These are phyloP conservation scores for Melanophora roralis DNA, from an alignment of 2,888 invertebrate species.

Conservation along the genomic window DNA sequence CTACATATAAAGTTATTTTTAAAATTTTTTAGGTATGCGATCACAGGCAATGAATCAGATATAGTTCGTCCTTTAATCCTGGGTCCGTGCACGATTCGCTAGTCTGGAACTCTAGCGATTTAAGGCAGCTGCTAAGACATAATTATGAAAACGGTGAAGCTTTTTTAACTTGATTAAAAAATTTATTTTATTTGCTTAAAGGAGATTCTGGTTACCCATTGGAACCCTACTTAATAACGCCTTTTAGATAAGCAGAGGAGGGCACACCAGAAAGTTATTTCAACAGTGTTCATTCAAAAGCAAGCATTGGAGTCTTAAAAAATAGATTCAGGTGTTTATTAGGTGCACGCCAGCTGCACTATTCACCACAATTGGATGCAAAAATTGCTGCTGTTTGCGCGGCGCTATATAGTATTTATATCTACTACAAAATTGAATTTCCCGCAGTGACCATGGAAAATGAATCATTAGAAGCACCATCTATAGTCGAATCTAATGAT, in stretches of 20 bases:
- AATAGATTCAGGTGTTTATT: not conserved
- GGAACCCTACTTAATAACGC: not conserved
- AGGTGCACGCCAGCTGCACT: slow-evolving; percentile 2
- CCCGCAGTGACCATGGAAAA: too few relatives aligned
- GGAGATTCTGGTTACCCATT: not conserved
- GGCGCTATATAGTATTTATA: slow-evolving; percentile 5
- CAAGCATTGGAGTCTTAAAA: slow-evolving; percentile 14
- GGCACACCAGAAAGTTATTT: not conserved
- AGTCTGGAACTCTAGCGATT: not conserved
- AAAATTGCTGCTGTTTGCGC: slow-evolving; percentile 19
- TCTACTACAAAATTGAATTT: slow-evolving; percentile 11
- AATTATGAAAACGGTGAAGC: not conserved
- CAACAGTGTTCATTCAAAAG: slow-evolving; percentile 8
- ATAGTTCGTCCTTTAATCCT: not conserved
- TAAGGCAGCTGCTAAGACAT: not conserved
- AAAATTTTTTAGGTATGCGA: too few relatives aligned
- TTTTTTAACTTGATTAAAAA: too few relatives aligned
- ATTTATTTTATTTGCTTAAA: not conserved
- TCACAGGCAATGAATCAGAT: too few relatives aligned
- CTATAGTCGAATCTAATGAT: too few relatives aligned
- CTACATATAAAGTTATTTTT: too few relatives aligned
- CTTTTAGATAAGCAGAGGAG: not conserved
- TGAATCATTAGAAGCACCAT: too few relatives aligned
- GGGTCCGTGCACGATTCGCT: not conserved
- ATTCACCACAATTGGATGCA: not conserved